A percentile compares a stretch with the other conserved stretches of the same genome.
These are phyloP conservation scores for Silurus glanis DNA, from an alignment of 2,113 vertebrate genomes.

Conservation along the genomic window DNA sequence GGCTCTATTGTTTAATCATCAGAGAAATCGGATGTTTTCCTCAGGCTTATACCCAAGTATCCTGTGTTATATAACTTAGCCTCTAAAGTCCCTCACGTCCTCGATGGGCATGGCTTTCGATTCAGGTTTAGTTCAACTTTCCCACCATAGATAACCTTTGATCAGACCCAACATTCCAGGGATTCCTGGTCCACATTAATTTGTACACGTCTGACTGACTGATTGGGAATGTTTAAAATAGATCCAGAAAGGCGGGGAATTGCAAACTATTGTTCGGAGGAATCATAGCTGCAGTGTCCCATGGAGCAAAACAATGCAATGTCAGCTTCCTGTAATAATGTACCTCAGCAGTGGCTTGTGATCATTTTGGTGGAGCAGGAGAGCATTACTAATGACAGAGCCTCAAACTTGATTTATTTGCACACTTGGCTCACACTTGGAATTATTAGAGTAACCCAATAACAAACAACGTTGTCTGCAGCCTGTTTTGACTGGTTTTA, in stretches of 20 bases:
- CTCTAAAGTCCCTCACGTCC: slow-evolving; percentile 37
- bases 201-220: slow-evolving; percentile 6
- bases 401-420: background rate
- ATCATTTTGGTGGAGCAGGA: background rate
- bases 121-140: slow-evolving; percentile 1
- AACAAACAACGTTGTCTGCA: background rate
- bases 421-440: background rate
- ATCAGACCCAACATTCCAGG: slow-evolving; percentile 14
- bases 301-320: slow-evolving; percentile 14
- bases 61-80: slow-evolving; percentile 67
- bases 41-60: slow-evolving; percentile 50
- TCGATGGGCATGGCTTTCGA: background rate
- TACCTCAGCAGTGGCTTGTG: background rate
- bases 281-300: background rate
- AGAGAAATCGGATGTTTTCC: slow-evolving; percentile 44
- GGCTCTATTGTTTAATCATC: slow-evolving; percentile 55
- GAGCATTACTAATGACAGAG: background rate
- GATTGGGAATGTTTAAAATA: slow-evolving; percentile 15
- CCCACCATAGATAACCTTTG: slow-evolving; percentile 9
- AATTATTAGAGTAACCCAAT: background rate
- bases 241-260: slow-evolving; percentile 5
- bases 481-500: background rate
- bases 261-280: slow-evolving; percentile 7
- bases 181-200: background rate
- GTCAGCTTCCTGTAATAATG: slow-evolving; percentile 20